Evolutionary conservation across 2,888 invertebrate species (phyloP), one percentile per base, ranked within the genome.

Genomic region (Tetragnatha montana): DNA sequence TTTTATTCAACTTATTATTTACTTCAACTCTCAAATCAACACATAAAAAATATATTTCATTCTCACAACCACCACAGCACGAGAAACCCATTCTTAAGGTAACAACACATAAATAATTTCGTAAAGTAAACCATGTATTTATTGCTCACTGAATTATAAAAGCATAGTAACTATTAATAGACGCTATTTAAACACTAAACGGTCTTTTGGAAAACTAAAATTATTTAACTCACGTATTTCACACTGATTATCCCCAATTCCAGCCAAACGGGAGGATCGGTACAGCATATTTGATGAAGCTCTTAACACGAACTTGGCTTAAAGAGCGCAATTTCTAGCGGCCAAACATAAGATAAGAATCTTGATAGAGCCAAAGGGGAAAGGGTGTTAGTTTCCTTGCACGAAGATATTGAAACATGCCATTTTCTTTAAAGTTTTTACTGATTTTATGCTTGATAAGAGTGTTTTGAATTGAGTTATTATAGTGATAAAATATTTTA

Each of bases 161-260:
- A 60, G 4, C 60, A 10, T 10, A 12, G 60, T 17, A 12, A 10
- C 17, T 60, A 60, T 60, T 60, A 17, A 60, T 60, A 17, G 60
- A 60, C 4, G 17, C 4, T 17, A 60, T 60, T 60, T 10, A 60
- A 60, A 17, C 10, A 17, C 60, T 60, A 60, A 60, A 17, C 22
- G 14, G 60, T 78, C 60, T 60, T 22, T 6, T 17, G 60, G 76
- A 76, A 78, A 22, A 6, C 4, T 14, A 78, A 75, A 60, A 60
- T 22, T 60, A 78, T 78, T 68, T 78, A 22, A 17, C 78, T 22
- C 78, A 35, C 78, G 78, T 60, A 21, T 51, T 60, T 78, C n/a
- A 8, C 22, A 60, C 78, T 60, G 60, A 78, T 78, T 78, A 78
- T 22, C 8, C 17, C 60, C 60, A 60, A 60, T 60, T 17, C 60